Base-by-base conservation (phyloP, 2,888 invertebrate species). In the Aleiodes testaceus region DNA sequence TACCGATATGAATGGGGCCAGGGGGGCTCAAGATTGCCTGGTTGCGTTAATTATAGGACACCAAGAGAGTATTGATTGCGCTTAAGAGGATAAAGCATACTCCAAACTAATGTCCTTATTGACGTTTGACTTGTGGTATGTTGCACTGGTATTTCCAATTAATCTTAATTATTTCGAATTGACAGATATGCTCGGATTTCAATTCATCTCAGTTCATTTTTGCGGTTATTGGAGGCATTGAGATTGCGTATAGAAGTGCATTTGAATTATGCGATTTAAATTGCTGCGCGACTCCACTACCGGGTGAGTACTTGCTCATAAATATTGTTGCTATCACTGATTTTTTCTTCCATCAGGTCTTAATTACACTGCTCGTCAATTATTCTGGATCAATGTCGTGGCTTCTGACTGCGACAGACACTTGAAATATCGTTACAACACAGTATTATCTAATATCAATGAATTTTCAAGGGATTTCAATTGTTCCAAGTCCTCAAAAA, bases 301-400 rank as follows among this genome's bases (percentile, higher is more conserved):
- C 72, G 45, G 75, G 77, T 74, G 18, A 69, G 61, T 16, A 12
- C 53, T 11, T 30, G 7, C 5, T 22, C 16, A 18, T 50, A 11
- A 14, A 26, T 26, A 14, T 68, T 5, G n/a, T 49, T 2, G 36
- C 1, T 36, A 36, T 49, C n/a, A 16, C 16, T n/a, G 2, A 53
- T 42, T 52, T 47, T 66, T 45, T 0, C 50, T 59, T 64, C n/a
- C 2, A 9, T 4, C 65, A 77, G 77, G 72, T 7, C 14, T 77
- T 18, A 71, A 70, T 47, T 75, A 74, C 59, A 71, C 72, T 42
- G 73, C 75, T 20, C 70, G 64, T 65, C 77, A 77, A 66, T 55
- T 77, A 30, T 77, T 77, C 16, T 77, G 77, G 77, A 74, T 75
- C 14, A 52, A 70, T 1, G 67, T 72, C 9, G 68, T 75, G 4